Percentiles rank a stretch among this genome's conserved stretches.
Evolutionary conservation across 1,140 invertebrate genomes (phyloP).

Genomic region (Eciton burchellii): DNA sequence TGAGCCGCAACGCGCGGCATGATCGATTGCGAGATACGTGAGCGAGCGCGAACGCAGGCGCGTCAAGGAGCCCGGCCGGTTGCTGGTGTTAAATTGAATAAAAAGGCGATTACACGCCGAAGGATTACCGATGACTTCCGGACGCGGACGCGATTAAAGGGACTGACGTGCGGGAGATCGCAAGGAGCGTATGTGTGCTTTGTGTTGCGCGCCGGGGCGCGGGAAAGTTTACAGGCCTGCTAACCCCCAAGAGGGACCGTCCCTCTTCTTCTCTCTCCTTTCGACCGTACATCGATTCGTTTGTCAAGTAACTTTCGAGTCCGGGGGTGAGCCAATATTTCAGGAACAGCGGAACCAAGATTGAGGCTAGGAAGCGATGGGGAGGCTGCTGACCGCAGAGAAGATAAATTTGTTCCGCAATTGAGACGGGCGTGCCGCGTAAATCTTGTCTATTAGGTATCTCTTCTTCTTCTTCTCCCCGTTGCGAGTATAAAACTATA

Average conservation of each 20-base stretch:
- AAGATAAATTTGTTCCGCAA: conserved; percentile 85
- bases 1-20: conserved; percentile 6
- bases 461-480: conserved; percentile 71
- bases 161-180: conserved; percentile 4
- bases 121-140: conserved; percentile 29
- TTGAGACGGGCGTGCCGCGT: conserved; percentile 83
- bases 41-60: background rate
- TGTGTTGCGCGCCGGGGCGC: conserved; percentile 29
- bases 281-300: conserved; percentile 72
- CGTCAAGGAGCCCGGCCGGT: background rate
- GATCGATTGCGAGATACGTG: conserved; percentile 37
- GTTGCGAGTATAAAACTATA: conserved; percentile 80
- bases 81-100: conserved; percentile 46
- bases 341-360: conserved; percentile 81
- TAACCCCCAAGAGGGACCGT: conserved; percentile 65
- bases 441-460: conserved; percentile 83
- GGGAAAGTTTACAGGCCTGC: conserved; percentile 67
- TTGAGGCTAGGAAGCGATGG: conserved; percentile 83
- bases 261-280: conserved; percentile 63
- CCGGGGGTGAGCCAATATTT: conserved; percentile 83
- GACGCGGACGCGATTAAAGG: conserved; percentile 36
- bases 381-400: conserved; percentile 81
- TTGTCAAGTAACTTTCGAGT: conserved; percentile 82
- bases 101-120: conserved; percentile 43
- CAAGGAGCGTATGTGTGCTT: conserved; percentile 51